These are phyloP conservation scores for Podarcis muralis DNA, from an alignment of 2,113 vertebrate species.

Conservation along the genomic window DNA sequence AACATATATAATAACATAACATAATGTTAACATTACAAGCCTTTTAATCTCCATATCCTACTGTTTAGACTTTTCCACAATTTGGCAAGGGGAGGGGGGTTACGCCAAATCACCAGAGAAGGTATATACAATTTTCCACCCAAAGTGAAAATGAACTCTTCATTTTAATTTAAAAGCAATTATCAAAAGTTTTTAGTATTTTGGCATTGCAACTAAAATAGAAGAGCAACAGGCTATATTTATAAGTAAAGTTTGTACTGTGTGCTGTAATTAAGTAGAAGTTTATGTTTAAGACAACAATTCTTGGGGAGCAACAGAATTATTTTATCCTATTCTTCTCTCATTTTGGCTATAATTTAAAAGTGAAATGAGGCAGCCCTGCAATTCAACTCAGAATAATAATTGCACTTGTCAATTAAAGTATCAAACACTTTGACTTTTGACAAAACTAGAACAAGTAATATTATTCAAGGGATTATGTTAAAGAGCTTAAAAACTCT, in stretches of 20 bases:
- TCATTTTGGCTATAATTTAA: neutral
- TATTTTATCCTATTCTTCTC: neutral
- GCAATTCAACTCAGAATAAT: neutral
- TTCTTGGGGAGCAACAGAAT: neutral
- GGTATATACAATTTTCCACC: neutral
- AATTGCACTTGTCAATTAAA: neutral
- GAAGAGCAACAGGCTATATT: neutral
- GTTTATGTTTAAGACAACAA: neutral
- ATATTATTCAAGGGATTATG: neutral
- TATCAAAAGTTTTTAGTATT: neutral
- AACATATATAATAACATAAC: too few relatives aligned
- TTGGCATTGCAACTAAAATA: neutral
- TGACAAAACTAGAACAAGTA: neutral
- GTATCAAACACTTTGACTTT: neutral
- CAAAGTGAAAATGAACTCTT: too few relatives aligned
- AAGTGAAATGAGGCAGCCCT: neutral
- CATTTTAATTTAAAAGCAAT: neutral
- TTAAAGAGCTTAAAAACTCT: neutral
- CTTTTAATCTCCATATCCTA: constrained; percentile 16
- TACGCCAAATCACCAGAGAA: constrained; percentile 15
- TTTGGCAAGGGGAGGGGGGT: neutral
- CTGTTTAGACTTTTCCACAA: constrained; percentile 10
- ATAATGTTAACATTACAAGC: constrained; percentile 45
- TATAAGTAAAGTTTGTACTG: neutral
- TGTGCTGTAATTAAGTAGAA: neutral